Percentiles rank a stretch among this genome's conserved stretches.
Evolutionary conservation across 2,797 vertebrate species (phyloP).

Genomic region (Podarcis lilfordi): DNA sequence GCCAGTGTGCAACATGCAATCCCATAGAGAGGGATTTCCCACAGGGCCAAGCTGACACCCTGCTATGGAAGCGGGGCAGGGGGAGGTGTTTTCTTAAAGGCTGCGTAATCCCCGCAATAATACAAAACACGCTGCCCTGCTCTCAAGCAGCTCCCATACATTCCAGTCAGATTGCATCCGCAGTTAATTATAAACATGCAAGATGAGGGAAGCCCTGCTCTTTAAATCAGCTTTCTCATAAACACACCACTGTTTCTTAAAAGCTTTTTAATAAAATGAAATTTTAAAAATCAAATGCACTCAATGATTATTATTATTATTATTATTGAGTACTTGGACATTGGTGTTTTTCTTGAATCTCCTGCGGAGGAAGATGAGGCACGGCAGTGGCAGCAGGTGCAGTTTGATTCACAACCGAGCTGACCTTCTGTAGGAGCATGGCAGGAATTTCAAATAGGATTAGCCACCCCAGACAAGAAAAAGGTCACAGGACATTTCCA

Average conservation of each 20-base stretch:
- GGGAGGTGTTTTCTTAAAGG: conserved; percentile 4
- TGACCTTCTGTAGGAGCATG: conserved; percentile 76
- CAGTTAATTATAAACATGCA: not conserved
- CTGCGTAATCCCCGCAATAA: not conserved
- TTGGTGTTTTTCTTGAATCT: conserved; percentile 37
- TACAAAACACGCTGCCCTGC: conserved; percentile 15
- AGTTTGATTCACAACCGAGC: conserved; percentile 63
- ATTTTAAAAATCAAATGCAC: no score
- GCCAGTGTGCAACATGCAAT: not conserved
- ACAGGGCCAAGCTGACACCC: no score
- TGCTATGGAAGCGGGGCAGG: not conserved
- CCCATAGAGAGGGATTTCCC: not conserved
- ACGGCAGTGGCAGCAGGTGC: conserved; percentile 71
- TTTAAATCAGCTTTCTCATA: conserved; percentile 42
- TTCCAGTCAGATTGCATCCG: not conserved
- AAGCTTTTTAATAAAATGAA: not conserved
- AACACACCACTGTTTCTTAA: conserved; percentile 38
- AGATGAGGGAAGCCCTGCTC: conserved; percentile 7
- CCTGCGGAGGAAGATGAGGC: conserved; percentile 48
- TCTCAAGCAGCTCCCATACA: not conserved
- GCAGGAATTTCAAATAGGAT: conserved; percentile 83
- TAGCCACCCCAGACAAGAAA: conserved; percentile 80
- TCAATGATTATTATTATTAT: no score
- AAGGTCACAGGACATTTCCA: conserved; percentile 84
- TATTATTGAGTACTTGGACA: not conserved